Evolutionary conservation across 1,140 invertebrate species (phyloP).

Genomic region (Hestina assimilis): DNA sequence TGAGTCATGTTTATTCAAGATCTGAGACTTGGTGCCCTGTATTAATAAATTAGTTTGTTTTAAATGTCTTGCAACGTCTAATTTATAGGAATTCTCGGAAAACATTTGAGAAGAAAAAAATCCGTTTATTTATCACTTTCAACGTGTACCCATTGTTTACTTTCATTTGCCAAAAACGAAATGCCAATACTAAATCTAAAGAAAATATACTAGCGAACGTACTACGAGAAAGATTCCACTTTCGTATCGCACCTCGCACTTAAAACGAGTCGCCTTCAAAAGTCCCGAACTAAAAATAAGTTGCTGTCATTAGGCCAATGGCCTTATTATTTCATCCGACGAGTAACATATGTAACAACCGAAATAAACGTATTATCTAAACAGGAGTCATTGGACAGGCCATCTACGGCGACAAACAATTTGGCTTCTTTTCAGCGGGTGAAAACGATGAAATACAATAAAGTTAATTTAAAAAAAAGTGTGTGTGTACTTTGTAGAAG

Average conservation of each 20-base stretch:
- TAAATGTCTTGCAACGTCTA: slow-evolving; percentile 7
- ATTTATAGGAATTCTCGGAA: slow-evolving; percentile 11
- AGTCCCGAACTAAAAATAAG: slow-evolving; percentile 63
- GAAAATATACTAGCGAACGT: slow-evolving; percentile 19
- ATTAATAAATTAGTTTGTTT: neutral
- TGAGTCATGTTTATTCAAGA: neutral
- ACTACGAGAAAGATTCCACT: slow-evolving; percentile 26
- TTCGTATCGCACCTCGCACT: slow-evolving; percentile 38
- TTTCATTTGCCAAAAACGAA: slow-evolving; percentile 30
- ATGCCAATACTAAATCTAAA: slow-evolving; percentile 18
- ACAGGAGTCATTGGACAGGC: slow-evolving; percentile 41
- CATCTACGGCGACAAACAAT: slow-evolving; percentile 44
- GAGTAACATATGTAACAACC: slow-evolving; percentile 67
- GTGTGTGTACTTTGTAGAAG: too few species aligned
- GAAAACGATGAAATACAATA: neutral
- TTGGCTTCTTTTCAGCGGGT: slow-evolving; percentile 47
- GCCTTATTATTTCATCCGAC: slow-evolving; percentile 72
- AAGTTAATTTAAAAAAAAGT: neutral
- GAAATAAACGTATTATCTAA: slow-evolving; percentile 71
- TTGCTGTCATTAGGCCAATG: slow-evolving; percentile 71
- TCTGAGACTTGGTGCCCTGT: neutral
- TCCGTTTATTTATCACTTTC: slow-evolving; percentile 5
- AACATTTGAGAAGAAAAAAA: slow-evolving; percentile 6
- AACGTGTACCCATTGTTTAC: slow-evolving; percentile 19
- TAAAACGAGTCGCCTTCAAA: slow-evolving; percentile 52